Conservation (phyloP, 1,140 invertebrate species). For the Anastrepha ludens region DNA sequence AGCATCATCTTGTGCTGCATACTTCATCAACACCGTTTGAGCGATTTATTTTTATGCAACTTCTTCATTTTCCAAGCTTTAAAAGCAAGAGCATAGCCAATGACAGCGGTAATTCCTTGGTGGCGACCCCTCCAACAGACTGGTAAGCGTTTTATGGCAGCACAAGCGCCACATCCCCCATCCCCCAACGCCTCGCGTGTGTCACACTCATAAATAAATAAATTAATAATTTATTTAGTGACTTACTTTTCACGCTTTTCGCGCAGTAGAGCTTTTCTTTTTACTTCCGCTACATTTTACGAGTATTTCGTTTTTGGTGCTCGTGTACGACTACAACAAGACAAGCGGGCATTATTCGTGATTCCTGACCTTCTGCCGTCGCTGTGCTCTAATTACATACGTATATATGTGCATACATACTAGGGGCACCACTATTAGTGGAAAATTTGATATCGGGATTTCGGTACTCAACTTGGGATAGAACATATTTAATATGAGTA, state of each 20-base stretch:
- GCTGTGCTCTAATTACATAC: not conserved
- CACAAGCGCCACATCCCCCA: too few relatives aligned
- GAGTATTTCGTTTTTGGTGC: not conserved
- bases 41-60: not conserved
- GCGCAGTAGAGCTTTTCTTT: not conserved
- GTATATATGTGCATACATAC: too few relatives aligned
- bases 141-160: too few relatives aligned
- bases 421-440: too few relatives aligned
- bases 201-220: slow-evolving; percentile 13
- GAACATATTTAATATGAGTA: too few relatives aligned
- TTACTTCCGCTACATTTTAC: not conserved
- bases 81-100: too few relatives aligned
- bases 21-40: not conserved
- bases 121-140: too few relatives aligned
- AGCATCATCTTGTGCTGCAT: too few relatives aligned
- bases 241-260: not conserved
- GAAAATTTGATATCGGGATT: too few relatives aligned
- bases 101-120: too few relatives aligned
- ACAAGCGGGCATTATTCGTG: not conserved
- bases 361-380: slow-evolving; percentile 4
- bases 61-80: not conserved
- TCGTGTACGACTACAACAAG: not conserved
- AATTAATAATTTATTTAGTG: slow-evolving; percentile 18
- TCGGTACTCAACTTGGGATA: too few relatives aligned
- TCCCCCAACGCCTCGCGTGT: not conserved